A percentile compares a stretch with the other conserved stretches of the same genome.
phyloP scores from a whole-genome alignment of 2,888 invertebrate genomes.

The Norana najaformis region DNA sequence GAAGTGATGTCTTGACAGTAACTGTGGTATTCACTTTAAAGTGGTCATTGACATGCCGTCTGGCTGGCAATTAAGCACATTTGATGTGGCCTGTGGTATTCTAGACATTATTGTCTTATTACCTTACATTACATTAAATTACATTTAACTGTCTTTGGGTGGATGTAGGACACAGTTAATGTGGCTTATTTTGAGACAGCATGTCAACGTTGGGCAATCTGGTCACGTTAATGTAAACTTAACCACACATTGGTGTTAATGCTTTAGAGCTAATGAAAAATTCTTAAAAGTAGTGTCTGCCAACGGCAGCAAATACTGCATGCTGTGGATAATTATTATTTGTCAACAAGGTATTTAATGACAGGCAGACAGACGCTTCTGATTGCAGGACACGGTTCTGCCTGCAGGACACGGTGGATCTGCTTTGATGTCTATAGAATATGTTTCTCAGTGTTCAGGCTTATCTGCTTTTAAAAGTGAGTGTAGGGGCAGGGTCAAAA shows the following conservation, averaged over 20 bases:
- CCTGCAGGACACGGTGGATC: too few relatives aligned
- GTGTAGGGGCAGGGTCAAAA: neutral
- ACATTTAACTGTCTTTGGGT: neutral
- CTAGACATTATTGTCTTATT: too few relatives aligned
- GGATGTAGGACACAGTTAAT: neutral
- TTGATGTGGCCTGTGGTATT: neutral
- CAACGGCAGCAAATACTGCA: neutral
- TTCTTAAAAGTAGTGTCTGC: neutral
- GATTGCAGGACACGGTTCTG: neutral
- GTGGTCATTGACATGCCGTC: neutral
- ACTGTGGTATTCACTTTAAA: neutral
- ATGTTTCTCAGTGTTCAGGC: neutral
- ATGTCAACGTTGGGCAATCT: neutral
- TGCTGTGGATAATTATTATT: neutral
- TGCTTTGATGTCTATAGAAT: too few relatives aligned
- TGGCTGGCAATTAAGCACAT: neutral
- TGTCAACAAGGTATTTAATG: too few relatives aligned
- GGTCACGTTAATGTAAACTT: neutral
- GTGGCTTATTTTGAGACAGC: neutral
- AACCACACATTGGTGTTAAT: neutral
- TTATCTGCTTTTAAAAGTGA: neutral
- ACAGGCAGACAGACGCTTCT: neutral
- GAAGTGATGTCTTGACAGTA: neutral
- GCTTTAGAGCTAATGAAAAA: neutral
- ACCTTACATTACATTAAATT: neutral